Percentiles rank a stretch among this genome's conserved stretches.
phyloP scores from a whole-genome alignment of 1,140 invertebrate species.

The Araneus ventricosus region DNA sequence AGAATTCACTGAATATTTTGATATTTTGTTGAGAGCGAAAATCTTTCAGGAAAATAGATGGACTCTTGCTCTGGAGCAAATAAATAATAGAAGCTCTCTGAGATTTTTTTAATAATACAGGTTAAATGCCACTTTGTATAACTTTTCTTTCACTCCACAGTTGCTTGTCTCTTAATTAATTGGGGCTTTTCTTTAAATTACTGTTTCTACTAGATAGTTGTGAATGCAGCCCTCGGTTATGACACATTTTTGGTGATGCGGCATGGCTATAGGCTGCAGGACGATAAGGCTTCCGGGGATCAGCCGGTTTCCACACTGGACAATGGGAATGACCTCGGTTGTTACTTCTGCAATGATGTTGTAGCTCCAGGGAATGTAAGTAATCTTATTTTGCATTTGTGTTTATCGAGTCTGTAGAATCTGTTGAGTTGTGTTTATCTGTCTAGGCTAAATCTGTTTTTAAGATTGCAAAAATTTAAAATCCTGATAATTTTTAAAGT shows the following conservation, averaged over 20 bases:
- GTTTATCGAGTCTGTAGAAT: neutral
- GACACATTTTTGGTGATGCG: slow-evolving; percentile 98
- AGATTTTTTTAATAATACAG: too few species aligned
- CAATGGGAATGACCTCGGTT: slow-evolving; percentile 86
- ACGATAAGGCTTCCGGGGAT: neutral
- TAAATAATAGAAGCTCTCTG: too few species aligned
- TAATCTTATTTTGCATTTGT: neutral
- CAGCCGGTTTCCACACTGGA: neutral
- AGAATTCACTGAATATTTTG: too few species aligned
- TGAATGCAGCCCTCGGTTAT: slow-evolving; percentile 98
- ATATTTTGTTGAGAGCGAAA: too few species aligned
- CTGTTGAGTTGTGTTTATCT: too few species aligned
- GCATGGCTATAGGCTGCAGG: slow-evolving; percentile 85
- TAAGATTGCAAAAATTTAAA: neutral
- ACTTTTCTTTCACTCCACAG: too few species aligned
- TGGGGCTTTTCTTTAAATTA: too few species aligned
- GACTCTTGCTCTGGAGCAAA: too few species aligned
- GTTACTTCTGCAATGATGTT: slow-evolving; percentile 99
- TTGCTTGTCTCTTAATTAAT: too few species aligned
- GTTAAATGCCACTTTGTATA: too few species aligned
- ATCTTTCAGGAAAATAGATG: too few species aligned
- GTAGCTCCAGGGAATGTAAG: slow-evolving; percentile 97
- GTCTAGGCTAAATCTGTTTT: neutral
- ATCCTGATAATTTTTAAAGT: neutral
- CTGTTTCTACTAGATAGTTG: slow-evolving; percentile 84